phyloP scores from a whole-genome alignment of 2,113 vertebrate species.

The Melanostigma gelatinosum region DNA sequence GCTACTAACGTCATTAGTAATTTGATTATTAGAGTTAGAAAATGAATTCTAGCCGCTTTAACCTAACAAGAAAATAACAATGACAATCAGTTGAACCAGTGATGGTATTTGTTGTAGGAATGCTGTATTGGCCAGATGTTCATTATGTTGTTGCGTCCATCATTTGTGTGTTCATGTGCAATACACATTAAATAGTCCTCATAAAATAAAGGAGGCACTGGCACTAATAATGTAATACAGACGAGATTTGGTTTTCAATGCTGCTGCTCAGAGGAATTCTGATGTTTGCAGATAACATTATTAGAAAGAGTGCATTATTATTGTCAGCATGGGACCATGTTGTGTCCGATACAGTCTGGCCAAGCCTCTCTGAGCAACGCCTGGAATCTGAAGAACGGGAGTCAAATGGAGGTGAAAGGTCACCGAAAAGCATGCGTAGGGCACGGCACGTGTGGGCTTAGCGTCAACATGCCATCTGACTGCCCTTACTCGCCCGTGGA shows the following conservation, averaged over 20 bases:
- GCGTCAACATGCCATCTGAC: slow-evolving; percentile 70
- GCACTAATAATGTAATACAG: neutral
- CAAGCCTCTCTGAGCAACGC: slow-evolving; percentile 60
- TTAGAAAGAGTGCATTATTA: neutral
- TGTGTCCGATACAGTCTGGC: slow-evolving; percentile 42
- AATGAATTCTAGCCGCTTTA: neutral
- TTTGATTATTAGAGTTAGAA: neutral
- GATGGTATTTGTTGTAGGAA: neutral
- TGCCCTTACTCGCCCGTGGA: slow-evolving; percentile 63
- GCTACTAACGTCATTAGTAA: neutral
- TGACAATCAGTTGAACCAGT: neutral
- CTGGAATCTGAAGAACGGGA: slow-evolving; percentile 78
- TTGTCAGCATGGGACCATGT: slow-evolving; percentile 20
- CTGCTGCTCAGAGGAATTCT: neutral
- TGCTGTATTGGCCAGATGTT: neutral
- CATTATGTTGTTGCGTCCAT: neutral
- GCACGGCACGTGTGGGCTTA: slow-evolving; percentile 72
- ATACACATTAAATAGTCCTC: neutral
- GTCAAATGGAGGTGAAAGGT: slow-evolving; percentile 75
- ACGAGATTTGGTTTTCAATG: neutral
- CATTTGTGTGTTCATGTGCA: neutral
- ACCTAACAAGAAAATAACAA: neutral
- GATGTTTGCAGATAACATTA: slow-evolving; percentile 23
- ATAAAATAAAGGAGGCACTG: neutral
- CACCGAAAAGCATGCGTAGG: slow-evolving; percentile 55